A percentile compares a stretch with the other conserved stretches of the same genome.
phyloP scores from a whole-genome alignment of 2,888 invertebrate species.

The Entomobrya proxima region DNA sequence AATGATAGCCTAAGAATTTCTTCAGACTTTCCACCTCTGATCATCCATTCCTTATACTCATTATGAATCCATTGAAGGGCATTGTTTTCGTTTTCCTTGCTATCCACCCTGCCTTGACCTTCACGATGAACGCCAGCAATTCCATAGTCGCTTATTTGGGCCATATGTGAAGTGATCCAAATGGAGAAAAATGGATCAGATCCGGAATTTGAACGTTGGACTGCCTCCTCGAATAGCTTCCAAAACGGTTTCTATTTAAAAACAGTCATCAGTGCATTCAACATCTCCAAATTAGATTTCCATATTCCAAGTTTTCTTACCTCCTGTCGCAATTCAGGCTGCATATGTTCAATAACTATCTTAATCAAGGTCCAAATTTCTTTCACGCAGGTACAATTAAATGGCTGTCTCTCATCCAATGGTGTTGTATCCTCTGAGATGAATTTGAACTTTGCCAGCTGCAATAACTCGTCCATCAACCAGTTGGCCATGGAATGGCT shows the following conservation, averaged over 20 bases:
- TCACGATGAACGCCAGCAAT: constrained; percentile 52
- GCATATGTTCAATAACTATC: constrained; percentile 77
- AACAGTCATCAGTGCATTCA: neutral
- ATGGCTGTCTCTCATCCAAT: constrained; percentile 79
- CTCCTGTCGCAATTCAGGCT: constrained; percentile 23
- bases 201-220: neutral
- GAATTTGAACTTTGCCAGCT: constrained; percentile 66
- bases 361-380: constrained; percentile 81
- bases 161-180: constrained; percentile 69
- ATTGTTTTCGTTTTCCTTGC: constrained; percentile 11
- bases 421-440: neutral
- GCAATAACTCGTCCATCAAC: constrained; percentile 70
- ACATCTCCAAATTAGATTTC: too few relatives aligned
- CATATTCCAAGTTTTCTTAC: neutral
- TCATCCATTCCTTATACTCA: constrained; percentile 63
- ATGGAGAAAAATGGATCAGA: constrained; percentile 65
- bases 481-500: constrained; percentile 51
- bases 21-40: constrained; percentile 52
- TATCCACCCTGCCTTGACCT: neutral
- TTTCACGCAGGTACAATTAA: constrained; percentile 81
- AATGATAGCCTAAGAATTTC: constrained; percentile 62
- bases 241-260: constrained; percentile 49
- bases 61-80: constrained; percentile 65
- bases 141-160: constrained; percentile 62
- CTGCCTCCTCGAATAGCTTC: constrained; percentile 10